Conservation (phyloP, 2,797 vertebrate genomes). For the Oreortyx pictus region DNA sequence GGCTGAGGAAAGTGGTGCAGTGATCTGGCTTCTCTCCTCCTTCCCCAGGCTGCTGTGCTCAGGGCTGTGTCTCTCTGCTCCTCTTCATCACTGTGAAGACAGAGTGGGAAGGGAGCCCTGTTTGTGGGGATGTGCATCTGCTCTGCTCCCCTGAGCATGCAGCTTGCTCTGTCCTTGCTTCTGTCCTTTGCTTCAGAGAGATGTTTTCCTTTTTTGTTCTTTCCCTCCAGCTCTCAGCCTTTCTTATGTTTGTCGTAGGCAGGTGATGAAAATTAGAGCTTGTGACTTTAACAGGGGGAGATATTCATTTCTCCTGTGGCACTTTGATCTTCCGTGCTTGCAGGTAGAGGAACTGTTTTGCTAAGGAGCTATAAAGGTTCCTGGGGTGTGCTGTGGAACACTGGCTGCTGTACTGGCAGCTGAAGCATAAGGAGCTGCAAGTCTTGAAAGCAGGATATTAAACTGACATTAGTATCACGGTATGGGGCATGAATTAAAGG, state of each 20-base stretch:
- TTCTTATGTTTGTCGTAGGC: not conserved
- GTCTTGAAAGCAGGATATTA: conserved; percentile 28
- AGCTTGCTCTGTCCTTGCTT: not conserved
- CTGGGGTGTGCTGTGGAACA: not conserved
- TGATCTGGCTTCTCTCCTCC: not conserved
- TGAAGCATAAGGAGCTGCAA: conserved; percentile 20
- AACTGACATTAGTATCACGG: conserved; percentile 16
- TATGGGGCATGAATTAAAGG: not conserved
- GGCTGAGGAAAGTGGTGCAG: not conserved
- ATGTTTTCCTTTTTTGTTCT: not conserved
- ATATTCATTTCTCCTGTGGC: not conserved
- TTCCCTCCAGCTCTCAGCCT: not conserved
- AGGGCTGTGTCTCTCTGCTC: not conserved
- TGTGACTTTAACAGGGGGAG: not conserved
- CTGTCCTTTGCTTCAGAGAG: not conserved
- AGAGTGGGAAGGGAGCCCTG: not conserved
- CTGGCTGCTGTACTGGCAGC: conserved; percentile 6
- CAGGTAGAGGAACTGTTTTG: not conserved
- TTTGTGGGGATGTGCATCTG: not conserved
- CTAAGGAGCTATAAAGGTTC: not conserved
- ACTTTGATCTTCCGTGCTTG: conserved; percentile 23
- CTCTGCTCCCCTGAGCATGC: not conserved
- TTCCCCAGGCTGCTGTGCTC: not conserved
- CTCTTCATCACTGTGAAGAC: not conserved
- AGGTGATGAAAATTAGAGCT: not conserved